phyloP scores from a whole-genome alignment of 2,113 vertebrate species.

The Pituophis catenifer region DNA sequence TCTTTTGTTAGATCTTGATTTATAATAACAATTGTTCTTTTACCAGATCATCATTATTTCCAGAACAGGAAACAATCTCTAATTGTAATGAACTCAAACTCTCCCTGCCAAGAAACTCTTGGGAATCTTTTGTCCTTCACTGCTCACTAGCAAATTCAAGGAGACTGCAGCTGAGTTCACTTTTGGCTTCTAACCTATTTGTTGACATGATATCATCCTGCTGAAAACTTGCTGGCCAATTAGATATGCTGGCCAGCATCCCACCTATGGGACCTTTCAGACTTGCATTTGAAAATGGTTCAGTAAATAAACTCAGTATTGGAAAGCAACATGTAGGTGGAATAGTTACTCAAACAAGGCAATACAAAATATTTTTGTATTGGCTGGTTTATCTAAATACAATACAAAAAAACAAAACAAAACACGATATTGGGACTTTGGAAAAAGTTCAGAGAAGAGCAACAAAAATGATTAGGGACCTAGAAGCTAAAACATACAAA shows the following conservation, averaged over 20 bases:
- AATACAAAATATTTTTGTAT: neutral
- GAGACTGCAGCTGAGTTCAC: neutral
- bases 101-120: neutral
- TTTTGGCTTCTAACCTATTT: slow-evolving; percentile 5
- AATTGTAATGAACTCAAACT: neutral
- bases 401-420: neutral
- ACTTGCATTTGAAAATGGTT: neutral
- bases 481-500: neutral
- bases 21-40: neutral
- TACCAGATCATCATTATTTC: neutral
- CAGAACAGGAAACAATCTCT: neutral
- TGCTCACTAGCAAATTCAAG: slow-evolving; percentile 7
- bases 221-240: slow-evolving; percentile 14
- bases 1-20: neutral
- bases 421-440: no score
- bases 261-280: neutral
- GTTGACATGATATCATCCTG: neutral
- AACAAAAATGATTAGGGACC: neutral
- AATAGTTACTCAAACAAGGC: neutral
- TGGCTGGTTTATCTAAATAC: neutral
- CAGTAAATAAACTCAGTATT: neutral
- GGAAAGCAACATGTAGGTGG: neutral
- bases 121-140: neutral
- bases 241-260: slow-evolving; percentile 14
- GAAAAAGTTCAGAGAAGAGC: neutral